Evolutionary conservation across 2,797 vertebrate species (phyloP), one percentile per base, ranked within the genome.

Genomic region (Epinephelus coioides): DNA sequence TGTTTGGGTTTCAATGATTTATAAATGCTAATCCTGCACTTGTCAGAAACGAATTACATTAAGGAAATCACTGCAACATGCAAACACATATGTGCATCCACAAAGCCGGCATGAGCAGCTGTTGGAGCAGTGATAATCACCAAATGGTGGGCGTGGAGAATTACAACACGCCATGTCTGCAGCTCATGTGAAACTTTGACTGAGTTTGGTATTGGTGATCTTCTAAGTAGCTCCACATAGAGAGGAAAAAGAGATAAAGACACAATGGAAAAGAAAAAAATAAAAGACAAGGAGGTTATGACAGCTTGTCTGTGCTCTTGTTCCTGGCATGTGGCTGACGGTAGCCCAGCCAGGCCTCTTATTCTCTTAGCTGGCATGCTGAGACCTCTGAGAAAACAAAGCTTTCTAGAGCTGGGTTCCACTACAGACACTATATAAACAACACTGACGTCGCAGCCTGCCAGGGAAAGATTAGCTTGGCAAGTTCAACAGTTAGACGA

Each of bases 321-420:
- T 75, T 66, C 43, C 57, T 77, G 55, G 65, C 14, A 19, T 13
- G 43, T 60, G 56, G 61, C 56, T 74, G 49, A 64, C 0, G 10
- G 61, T 5, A 56, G 46, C 40, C 10, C 53, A 71, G 69, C 7
- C 47, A 69, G 14, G 0, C 1, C 55, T 54, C 25, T 17, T 71
- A 56, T 65, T 69, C 57, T 80, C 69, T 59, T 9, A 50, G 65
- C 54, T 78, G 70, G 56, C 73, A 56, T 61, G 9, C 56, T 70
- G 56, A 57, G 27, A 55, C 57, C 23, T 86, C 34, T 57, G 46
- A 47, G 12, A 59, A 75, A 65, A 76, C 55, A 75, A 57, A 68
- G 61, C 54, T 34, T 54, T 73, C 49, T 68, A 21, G 23, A 73
- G 51, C 8, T 12, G 27, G 10, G 17, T 38, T 21, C 43, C 17